Evolutionary conservation across 2,797 vertebrate species (phyloP).

Genomic region (Onychomys arenicola): DNA sequence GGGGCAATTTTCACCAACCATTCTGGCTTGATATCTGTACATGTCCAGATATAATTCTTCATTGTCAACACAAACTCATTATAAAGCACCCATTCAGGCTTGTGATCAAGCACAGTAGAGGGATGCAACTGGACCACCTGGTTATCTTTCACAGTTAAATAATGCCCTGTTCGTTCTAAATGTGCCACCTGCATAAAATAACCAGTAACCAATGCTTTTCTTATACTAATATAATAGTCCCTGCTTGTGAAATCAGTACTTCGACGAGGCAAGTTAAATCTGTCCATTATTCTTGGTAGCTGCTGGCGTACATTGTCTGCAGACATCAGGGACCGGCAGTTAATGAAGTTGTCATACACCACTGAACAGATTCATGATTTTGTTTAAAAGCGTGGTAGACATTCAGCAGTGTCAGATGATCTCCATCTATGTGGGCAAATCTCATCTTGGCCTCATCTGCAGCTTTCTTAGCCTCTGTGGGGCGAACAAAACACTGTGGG

Average conservation of each 20-base stretch:
- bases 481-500: conserved; percentile 99
- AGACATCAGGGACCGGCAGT: too few relatives aligned
- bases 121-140: conserved; percentile 99
- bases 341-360: too few relatives aligned
- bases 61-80: conserved; percentile 99
- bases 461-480: conserved; percentile 99
- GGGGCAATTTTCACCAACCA: conserved; percentile 98
- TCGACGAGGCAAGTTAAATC: too few relatives aligned
- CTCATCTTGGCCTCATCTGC: conserved; percentile 99
- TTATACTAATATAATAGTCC: too few relatives aligned
- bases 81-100: conserved; percentile 99
- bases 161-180: conserved; percentile 98
- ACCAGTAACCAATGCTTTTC: too few relatives aligned
- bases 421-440: conserved; percentile 99
- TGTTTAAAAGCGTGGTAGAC: conserved; percentile 99
- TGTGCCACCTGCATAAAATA: conserved; percentile 97
- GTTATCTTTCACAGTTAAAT: conserved; percentile 99
- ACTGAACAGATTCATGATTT: too few relatives aligned
- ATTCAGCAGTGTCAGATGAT: conserved; percentile 99
- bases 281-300: too few relatives aligned
- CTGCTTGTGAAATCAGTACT: too few relatives aligned
- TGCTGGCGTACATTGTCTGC: too few relatives aligned
- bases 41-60: conserved; percentile 99
- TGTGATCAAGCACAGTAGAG: conserved; percentile 98
- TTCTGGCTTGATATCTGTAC: conserved; percentile 98